Evolutionary conservation across 2,113 vertebrate genomes (phyloP), one percentile per base, ranked within the genome.

Genomic region (Poeciliopsis turrubarensis): DNA sequence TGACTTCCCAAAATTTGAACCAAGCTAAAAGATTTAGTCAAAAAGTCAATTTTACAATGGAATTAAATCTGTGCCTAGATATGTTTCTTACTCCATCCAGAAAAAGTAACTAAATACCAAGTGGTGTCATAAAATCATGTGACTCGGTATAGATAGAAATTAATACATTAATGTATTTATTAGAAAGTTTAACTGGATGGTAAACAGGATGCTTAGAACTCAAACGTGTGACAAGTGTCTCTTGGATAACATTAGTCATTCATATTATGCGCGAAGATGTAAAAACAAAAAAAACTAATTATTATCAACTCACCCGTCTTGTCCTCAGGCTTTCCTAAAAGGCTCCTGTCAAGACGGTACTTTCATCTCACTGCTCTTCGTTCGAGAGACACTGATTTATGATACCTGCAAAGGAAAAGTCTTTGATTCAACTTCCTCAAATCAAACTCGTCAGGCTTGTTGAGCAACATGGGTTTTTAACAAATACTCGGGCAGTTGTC

Each of bases 251-350:
- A 54, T 7, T 25, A 9, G 19, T 2, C 51, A 57, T n/a, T n/a
- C 25, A 19, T 54, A 54, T 54, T 9, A n/a, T 0, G 17, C 2
- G 8, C 3, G 5, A n/a, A 57, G 22, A 19, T 63, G 0, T 13
- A 29, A 31, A 64, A 64, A 26, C 5, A 15, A 39, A 51, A 29
- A 31, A 64, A 64, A 26, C 5, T 11, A 39, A 51, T 11, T 29
- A 39, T 27, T 5, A 37, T 68, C 57, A 25, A 1, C 60, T 86
- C 83, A 83, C 80, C 84, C 77, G 1, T 5, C 1, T 1, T 0
- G 22, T 57, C 19, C 51, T 65, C 62, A 30, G 14, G 34, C 27
- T 41, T 41, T 19, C 68, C 26, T n/a, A 68, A 54, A 30, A n/a
- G 4, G 4, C 30, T 77, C 12, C 12, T 47, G n/a, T 77, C 70